Percentiles rank a stretch among this genome's conserved stretches.
phyloP scores from a whole-genome alignment of 2,113 vertebrate species.

The Laticauda laticaudata region DNA sequence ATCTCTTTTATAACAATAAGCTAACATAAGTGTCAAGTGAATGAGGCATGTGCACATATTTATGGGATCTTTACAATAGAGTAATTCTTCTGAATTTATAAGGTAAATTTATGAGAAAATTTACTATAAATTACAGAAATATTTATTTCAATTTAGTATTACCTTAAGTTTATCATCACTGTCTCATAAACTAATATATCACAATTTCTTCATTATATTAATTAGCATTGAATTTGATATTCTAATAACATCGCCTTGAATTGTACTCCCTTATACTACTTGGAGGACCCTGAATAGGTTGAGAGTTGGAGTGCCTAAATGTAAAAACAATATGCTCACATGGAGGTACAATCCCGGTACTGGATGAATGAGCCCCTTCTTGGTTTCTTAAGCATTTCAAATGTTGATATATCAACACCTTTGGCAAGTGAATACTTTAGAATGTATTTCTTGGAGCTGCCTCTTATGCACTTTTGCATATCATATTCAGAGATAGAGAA shows the following conservation, averaged over 20 bases:
- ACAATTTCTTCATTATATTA: not conserved
- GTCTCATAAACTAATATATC: constrained; percentile 6
- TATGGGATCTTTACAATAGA: not conserved
- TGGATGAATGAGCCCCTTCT: not conserved
- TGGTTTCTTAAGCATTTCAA: too few relatives aligned
- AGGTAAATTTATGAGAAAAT: not conserved
- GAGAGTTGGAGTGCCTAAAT: too few relatives aligned
- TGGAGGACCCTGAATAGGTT: too few relatives aligned
- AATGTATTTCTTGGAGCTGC: not conserved
- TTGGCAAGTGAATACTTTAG: not conserved
- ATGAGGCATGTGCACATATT: not conserved
- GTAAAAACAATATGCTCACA: too few relatives aligned
- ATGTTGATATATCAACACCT: not conserved
- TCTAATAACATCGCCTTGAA: not conserved
- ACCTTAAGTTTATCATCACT: constrained; percentile 8
- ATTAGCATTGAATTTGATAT: not conserved
- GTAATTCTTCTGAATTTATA: constrained; percentile 17
- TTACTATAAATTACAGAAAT: constrained; percentile 23
- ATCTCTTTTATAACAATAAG: constrained; percentile 4
- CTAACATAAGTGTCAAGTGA: constrained; percentile 12
- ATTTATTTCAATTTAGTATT: constrained; percentile 1
- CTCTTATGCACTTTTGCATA: not conserved
- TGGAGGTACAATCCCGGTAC: not conserved
- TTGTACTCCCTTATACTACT: not conserved
- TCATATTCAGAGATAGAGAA: not conserved